These are phyloP conservation scores for Eupeodes latifasciatus DNA, from an alignment of 2,888 invertebrate species.

Conservation along the genomic window DNA sequence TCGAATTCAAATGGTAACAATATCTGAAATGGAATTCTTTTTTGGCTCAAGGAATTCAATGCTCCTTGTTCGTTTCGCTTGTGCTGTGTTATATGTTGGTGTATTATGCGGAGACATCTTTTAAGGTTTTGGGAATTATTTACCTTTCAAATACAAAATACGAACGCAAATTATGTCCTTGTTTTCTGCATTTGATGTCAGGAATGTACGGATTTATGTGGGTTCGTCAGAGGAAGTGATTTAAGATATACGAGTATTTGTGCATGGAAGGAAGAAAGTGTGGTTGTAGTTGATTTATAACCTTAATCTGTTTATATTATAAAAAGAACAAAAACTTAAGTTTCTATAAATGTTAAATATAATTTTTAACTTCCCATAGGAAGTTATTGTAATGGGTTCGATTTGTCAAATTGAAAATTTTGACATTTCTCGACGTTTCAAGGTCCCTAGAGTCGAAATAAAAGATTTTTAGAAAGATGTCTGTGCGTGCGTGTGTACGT, in stretches of 20 bases:
- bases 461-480: too few species aligned
- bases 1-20: slow-evolving; percentile 68
- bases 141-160: slow-evolving; percentile 75
- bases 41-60: slow-evolving; percentile 35
- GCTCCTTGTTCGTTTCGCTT: background rate
- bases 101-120: slow-evolving; percentile 52
- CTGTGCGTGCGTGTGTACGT: too few species aligned
- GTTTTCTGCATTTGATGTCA: slow-evolving; percentile 67
- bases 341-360: too few species aligned
- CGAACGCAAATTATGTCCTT: slow-evolving; percentile 75
- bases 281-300: background rate
- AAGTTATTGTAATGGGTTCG: too few species aligned
- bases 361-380: too few species aligned
- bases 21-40: slow-evolving; percentile 75
- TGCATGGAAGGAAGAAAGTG: background rate
- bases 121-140: slow-evolving; percentile 62
- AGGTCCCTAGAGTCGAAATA: too few species aligned
- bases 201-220: slow-evolving; percentile 74
- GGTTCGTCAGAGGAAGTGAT: slow-evolving; percentile 46
- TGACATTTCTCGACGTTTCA: too few species aligned
- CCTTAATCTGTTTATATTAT: too few species aligned
- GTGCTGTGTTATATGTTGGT: slow-evolving; percentile 2
- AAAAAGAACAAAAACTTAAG: too few species aligned
- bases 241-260: background rate
- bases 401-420: too few species aligned